Percentiles rank a stretch among this genome's conserved stretches.
Conservation (phyloP, 2,113 vertebrate genomes). For the Mohoua ochrocephala region DNA sequence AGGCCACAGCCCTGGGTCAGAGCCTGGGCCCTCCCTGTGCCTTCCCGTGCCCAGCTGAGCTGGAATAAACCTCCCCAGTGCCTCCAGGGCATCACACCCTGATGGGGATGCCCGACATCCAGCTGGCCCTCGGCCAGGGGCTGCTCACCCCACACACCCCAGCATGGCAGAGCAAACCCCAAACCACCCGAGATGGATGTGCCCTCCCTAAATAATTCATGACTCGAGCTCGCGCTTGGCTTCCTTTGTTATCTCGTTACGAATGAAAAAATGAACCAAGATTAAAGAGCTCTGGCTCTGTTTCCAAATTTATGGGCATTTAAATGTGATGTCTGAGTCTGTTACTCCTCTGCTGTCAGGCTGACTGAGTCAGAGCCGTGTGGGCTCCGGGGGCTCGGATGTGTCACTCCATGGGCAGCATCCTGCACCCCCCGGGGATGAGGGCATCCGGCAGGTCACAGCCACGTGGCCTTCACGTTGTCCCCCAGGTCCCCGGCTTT, state of each 20-base stretch:
- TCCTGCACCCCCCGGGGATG: not conserved
- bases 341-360: not conserved
- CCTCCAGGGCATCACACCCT: not conserved
- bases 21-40: not conserved
- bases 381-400: not conserved
- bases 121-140: not conserved
- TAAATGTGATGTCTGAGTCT: not conserved
- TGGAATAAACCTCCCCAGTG: not conserved
- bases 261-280: not conserved
- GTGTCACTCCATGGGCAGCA: not conserved
- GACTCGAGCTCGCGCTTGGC: not conserved
- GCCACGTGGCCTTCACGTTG: fast-evolving
- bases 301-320: conserved; percentile 41
- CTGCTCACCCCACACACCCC: not conserved
- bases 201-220: conserved; percentile 28
- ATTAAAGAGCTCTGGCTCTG: conserved; percentile 43
- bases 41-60: fast-evolving
- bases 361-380: not conserved
- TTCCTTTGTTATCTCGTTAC: conserved; percentile 17
- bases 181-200: not conserved
- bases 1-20: not conserved
- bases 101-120: not conserved
- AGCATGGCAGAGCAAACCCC: not conserved
- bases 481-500: not conserved
- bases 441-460: not conserved